Base-by-base conservation (phyloP, 2,888 invertebrate species). In the Microctonus brassicae region DNA sequence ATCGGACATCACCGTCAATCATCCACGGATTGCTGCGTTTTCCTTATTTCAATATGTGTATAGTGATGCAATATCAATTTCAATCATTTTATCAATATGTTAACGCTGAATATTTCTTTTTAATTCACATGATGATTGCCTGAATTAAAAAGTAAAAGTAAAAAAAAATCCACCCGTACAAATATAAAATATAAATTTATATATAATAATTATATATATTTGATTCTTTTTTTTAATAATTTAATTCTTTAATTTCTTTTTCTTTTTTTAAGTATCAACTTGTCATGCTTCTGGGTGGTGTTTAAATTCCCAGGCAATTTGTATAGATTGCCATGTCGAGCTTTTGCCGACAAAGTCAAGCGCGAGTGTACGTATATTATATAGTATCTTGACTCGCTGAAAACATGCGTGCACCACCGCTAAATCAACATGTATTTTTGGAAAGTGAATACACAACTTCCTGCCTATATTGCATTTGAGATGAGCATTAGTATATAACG, bases 1-100 rank as follows among this genome's bases (percentile, higher is more conserved):
- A 67, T 75, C 76, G 67, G 75, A 74, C 77, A 73, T 71, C 61
- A 33, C 73, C 72, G 72, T 72, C 74, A 68, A 69, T 68, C 72
- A 72, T 72, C 34, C 47, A 68, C 67, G 72, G 71, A 57, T 71
- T 72, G 72, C 13, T 72, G 67, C 61, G 39, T 72, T 55, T 66
- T 62, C 47, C 53, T 67, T 57, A 57, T 57, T 26, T 29, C 4
- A 24, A 57, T n/a, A n/a, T n/a, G n/a, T n/a, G n/a, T n/a, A n/a
- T 42, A 10, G 42, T 61, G 62, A 71, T 66, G 65, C 66, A 39
- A n/a, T n/a, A 71, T 71, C 66, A 33, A 42, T 24, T 67, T 20
- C 42, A 58, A 70, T 70, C 60, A 62, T 33, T 60, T 36, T 47
- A 63, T 39, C 63, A 17, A 47, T 47, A 47, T 26, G 17, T 33